Evolutionary conservation across 1,140 invertebrate genomes (phyloP).

Genomic region (Trissolcus basalis): DNA sequence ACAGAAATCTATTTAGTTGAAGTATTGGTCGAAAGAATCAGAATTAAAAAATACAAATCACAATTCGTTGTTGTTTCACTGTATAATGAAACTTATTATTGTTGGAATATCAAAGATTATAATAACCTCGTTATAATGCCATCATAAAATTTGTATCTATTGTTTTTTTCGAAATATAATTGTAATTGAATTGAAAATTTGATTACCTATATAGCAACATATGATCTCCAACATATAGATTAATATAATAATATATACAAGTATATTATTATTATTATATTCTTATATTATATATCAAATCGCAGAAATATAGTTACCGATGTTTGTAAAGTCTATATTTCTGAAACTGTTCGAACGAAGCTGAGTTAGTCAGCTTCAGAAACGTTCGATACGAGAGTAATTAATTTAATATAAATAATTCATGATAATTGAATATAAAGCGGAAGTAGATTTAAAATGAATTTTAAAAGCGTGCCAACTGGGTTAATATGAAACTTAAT

Average conservation of each 20-base stretch:
- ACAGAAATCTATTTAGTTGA: background rate
- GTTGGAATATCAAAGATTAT: conserved; percentile 41
- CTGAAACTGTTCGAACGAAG: too few species aligned
- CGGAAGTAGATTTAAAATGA: too few species aligned
- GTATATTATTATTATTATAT: background rate
- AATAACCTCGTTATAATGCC: conserved; percentile 39
- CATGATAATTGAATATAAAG: too few species aligned
- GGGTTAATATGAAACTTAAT: too few species aligned
- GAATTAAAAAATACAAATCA: background rate
- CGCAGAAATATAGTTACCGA: too few species aligned
- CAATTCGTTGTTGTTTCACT: conserved; percentile 18
- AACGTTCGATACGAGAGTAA: too few species aligned
- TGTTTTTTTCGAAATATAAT: conserved; percentile 44
- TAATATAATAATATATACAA: conserved; percentile 45
- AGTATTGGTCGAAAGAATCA: background rate
- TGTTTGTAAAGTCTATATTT: too few species aligned
- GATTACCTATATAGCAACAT: conserved; percentile 13
- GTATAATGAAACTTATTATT: conserved; percentile 30
- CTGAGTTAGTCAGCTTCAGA: too few species aligned
- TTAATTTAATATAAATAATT: too few species aligned
- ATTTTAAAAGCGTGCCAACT: too few species aligned
- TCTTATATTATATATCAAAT: too few species aligned
- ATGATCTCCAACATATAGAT: conserved; percentile 38
- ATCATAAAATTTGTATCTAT: conserved; percentile 18
- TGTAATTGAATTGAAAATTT: conserved; percentile 48